Base-by-base conservation (phyloP, 2,888 invertebrate genomes). In the Aleiodes leptofemur region DNA sequence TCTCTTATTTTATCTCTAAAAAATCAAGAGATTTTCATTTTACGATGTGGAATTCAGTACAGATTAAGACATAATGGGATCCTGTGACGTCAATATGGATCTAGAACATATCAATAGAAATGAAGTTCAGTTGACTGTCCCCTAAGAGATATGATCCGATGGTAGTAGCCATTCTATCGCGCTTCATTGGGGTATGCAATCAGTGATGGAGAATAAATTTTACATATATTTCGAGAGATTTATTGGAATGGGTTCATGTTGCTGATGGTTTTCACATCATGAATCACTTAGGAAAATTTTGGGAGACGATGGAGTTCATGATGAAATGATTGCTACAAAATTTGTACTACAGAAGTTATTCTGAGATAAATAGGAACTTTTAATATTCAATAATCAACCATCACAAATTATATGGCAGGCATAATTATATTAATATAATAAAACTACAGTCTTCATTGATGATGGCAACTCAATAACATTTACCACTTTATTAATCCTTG, bases 81-180 rank as follows among this genome's bases (percentile, higher is more conserved):
- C 53, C 64, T 66, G 77, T 74, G 76, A 77, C 69, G 61, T 73
- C 73, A 53, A 50, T 48, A 48, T 64, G 43, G 43, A 64, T 64
- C 64, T 68, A 69, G 72, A 72, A 72, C 72, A 72, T 76, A 72
- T 68, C 69, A 69, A 72, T 57, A 69, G 75, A 69, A 11, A 11
- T 69, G 76, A 70, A 73, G 77, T 79, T 79, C 77, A 75, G 78
- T 79, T 79, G 82, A 83, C 82, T 80, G 79, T 77, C 77, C 82
- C 82, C 80, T 81, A 74, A 74, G 84, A 84, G 84, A 78, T 79
- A 79, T 82, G 82, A 84, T 84, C 84, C 83, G 81, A 83, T 84
- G 79, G 79, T 72, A 78, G 76, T 74, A 70, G 77, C 76, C 77
- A 75, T 68, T 68, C 29, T 72, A 75, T 75, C 59, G 79, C 75